Percentiles rank a stretch among this genome's conserved stretches.
Conservation (phyloP, 2,113 vertebrate genomes). For the Rousettus leschenaultii region DNA sequence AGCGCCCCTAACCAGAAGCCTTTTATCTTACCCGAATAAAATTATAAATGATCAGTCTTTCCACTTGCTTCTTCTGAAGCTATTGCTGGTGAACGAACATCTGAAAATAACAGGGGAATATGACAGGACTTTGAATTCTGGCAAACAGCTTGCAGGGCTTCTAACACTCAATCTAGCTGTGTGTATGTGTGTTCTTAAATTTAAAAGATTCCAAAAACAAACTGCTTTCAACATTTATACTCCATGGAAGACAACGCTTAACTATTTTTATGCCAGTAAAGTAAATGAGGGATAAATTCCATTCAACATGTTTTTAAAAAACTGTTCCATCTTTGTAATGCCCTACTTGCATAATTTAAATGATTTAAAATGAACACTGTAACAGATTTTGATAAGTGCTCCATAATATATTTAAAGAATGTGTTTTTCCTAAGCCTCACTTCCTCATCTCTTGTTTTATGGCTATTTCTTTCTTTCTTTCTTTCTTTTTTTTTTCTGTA, state of each 20-base stretch:
- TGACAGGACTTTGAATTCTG: constrained; percentile 14
- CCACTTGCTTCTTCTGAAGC: constrained; percentile 37
- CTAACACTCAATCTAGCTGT: neutral
- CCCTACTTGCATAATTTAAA: neutral
- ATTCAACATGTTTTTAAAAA: neutral
- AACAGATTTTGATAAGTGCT: neutral
- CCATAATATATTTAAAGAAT: neutral
- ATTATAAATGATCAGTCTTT: constrained; percentile 7
- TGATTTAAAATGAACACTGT: neutral
- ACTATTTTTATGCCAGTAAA: constrained; percentile 30
- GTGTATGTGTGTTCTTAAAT: neutral
- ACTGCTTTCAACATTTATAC: constrained; percentile 6
- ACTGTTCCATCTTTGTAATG: constrained; percentile 9
- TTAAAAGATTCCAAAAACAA: constrained; percentile 13
- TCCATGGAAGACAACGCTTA: neutral
- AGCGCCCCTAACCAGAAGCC: neutral
- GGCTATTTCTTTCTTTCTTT: neutral
- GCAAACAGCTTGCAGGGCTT: neutral
- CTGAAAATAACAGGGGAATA: constrained; percentile 19
- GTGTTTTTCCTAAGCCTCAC: neutral
- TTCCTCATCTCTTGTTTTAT: neutral
- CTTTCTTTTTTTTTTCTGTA: neutral
- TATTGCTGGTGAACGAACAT: neutral
- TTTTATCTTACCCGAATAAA: neutral
- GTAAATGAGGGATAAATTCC: neutral